A percentile compares a stretch with the other conserved stretches of the same genome.
These are phyloP conservation scores for Muntiacus muntjak DNA, from an alignment of 2,113 vertebrate genomes.

Conservation along the genomic window DNA sequence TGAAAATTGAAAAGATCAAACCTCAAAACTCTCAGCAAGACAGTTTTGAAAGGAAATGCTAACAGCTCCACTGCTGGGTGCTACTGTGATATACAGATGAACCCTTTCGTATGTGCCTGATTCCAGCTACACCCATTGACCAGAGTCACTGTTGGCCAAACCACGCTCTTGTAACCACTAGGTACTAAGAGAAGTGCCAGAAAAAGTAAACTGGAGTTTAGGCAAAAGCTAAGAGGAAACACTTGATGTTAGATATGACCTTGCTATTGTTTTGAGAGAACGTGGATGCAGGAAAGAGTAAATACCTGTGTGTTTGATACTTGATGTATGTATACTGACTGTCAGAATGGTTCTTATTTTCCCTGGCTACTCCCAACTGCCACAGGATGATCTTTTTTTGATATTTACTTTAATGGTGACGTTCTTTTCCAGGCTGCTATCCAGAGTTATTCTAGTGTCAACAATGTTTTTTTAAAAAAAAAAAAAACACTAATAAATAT, in stretches of 20 bases:
- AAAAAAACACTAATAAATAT: constrained; percentile 18
- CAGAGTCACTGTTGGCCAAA: constrained; percentile 29
- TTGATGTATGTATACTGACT: background rate
- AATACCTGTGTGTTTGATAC: background rate
- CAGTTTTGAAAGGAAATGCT: constrained; percentile 60
- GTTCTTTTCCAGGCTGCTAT: background rate
- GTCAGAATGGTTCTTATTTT: background rate
- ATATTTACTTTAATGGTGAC: constrained; percentile 27
- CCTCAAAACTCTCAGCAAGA: constrained; percentile 59
- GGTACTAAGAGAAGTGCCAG: constrained; percentile 45
- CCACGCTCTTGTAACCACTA: background rate
- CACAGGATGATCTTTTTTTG: background rate
- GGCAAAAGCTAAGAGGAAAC: constrained; percentile 46
- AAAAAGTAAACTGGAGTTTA: constrained; percentile 52
- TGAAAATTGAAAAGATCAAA: constrained; percentile 49
- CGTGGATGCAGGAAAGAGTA: background rate
- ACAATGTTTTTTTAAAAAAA: background rate
- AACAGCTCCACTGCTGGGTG: background rate
- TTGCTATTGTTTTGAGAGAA: constrained; percentile 52
- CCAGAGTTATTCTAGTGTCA: constrained; percentile 13
- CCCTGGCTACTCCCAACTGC: constrained; percentile 14
- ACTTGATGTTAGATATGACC: constrained; percentile 36
- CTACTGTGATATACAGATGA: constrained; percentile 27
- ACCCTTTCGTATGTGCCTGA: background rate
- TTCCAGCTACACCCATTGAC: constrained; percentile 44